phyloP scores from a whole-genome alignment of 2,797 vertebrate genomes.

The Gallinago solitaria region DNA sequence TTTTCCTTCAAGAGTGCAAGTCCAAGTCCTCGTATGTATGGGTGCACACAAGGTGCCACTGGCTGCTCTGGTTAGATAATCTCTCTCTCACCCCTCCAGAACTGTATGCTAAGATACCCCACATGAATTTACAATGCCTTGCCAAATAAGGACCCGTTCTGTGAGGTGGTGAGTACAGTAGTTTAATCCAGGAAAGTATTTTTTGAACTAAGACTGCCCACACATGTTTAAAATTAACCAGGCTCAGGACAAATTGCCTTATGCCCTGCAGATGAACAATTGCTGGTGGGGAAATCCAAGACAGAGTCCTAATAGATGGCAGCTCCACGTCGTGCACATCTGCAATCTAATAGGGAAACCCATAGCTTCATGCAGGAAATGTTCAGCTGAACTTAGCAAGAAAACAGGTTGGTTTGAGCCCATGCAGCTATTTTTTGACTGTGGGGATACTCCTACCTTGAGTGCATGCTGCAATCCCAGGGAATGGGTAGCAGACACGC shows the following conservation, averaged over 20 bases:
- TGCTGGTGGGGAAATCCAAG: neutral
- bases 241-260: neutral
- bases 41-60: neutral
- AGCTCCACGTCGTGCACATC: neutral
- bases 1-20: neutral
- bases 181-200: neutral
- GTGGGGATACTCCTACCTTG: neutral
- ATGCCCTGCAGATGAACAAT: neutral
- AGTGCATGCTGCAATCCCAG: neutral
- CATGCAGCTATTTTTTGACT: neutral
- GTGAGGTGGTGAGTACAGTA: neutral
- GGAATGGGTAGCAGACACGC: neutral
- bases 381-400: neutral
- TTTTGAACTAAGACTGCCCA: neutral
- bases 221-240: neutral
- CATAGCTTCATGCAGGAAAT: neutral
- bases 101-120: neutral
- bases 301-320: neutral
- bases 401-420: neutral
- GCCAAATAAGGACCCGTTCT: neutral
- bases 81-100: neutral
- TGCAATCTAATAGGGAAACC: neutral
- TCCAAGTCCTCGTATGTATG: neutral
- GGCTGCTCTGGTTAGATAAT: neutral
- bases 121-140: neutral